These are phyloP conservation scores for Gila robusta DNA, from an alignment of 2,797 vertebrate genomes.

Conservation along the genomic window DNA sequence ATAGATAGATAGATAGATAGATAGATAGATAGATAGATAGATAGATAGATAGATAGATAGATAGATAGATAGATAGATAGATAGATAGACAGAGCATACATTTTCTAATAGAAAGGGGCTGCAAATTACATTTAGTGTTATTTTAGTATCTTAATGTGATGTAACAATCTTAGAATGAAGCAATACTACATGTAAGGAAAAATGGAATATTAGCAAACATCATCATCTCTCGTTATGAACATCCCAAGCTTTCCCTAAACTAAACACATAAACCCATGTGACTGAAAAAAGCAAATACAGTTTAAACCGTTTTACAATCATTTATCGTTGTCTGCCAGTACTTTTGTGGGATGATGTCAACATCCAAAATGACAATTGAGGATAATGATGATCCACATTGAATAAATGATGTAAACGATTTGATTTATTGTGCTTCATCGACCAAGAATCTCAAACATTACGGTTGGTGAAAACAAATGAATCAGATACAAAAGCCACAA, in stretches of 20 bases:
- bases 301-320: background rate
- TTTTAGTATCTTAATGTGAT: background rate
- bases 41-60: too few species aligned
- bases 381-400: background rate
- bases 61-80: too few species aligned
- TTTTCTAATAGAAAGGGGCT: background rate
- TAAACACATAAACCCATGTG: background rate
- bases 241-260: background rate
- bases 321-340: background rate
- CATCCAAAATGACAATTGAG: background rate
- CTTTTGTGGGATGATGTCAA: conserved; percentile 25
- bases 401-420: background rate
- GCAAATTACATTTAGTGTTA: background rate
- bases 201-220: background rate
- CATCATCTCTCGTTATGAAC: background rate
- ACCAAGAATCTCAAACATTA: conserved; percentile 12
- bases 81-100: background rate
- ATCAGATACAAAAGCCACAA: background rate
- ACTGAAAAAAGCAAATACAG: background rate
- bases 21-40: too few species aligned
- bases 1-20: fast-evolving
- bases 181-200: background rate
- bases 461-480: conserved; percentile 10
- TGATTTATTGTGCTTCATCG: conserved; percentile 25
- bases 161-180: background rate